Evolutionary conservation across 1,140 invertebrate species (phyloP).

Genomic region (Oedothorax gibbosus): DNA sequence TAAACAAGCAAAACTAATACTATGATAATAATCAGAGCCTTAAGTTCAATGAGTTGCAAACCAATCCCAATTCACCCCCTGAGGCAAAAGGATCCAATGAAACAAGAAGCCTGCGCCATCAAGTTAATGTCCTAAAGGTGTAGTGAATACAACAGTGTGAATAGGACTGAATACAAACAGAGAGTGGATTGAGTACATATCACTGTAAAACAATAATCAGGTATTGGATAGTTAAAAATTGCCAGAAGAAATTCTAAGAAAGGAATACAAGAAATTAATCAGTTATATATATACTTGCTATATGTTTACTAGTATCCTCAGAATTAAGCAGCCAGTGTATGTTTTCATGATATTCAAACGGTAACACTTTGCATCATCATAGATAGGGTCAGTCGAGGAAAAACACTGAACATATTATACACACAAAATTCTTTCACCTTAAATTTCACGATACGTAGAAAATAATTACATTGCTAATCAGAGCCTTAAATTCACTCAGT

Average conservation of each 20-base stretch:
- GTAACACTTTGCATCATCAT: too few relatives aligned
- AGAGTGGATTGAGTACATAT: conserved; percentile 26
- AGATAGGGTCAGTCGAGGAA: neutral
- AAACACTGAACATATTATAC: neutral
- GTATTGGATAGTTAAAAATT: neutral
- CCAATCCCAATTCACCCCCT: neutral
- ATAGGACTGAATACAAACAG: neutral
- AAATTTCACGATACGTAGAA: neutral
- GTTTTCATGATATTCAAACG: too few relatives aligned
- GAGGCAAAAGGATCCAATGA: neutral
- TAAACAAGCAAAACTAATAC: neutral
- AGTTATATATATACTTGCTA: conserved; percentile 6
- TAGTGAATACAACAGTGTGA: neutral
- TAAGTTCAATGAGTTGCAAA: conserved; percentile 1
- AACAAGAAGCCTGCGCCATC: conserved; percentile 35
- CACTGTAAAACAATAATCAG: neutral
- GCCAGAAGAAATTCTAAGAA: neutral
- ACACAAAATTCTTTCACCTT: neutral
- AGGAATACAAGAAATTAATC: neutral
- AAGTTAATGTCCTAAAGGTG: neutral
- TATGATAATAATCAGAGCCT: conserved; percentile 27
- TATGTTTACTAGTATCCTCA: neutral
- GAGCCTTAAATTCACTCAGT: conserved; percentile 43
- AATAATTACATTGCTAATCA: neutral
- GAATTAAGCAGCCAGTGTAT: neutral